Percentiles rank a stretch among this genome's conserved stretches.
These are phyloP conservation scores for Ganaspis sp. DNA, from an alignment of 1,140 invertebrate species.

Conservation along the genomic window DNA sequence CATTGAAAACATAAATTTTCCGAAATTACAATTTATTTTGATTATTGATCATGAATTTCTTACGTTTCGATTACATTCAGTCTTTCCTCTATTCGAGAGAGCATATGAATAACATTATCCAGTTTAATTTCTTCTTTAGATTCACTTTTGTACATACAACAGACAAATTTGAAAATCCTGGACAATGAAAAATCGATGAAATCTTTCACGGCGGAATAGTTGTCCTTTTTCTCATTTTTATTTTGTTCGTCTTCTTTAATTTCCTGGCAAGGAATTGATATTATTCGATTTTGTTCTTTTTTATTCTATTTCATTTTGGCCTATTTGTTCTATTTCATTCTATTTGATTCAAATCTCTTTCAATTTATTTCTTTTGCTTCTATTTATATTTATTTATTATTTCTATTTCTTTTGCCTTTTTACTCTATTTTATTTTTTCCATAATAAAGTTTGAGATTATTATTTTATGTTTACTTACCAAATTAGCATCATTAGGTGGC, in stretches of 20 bases:
- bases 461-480: slow-evolving; percentile 39
- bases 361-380: too few species aligned
- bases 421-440: too few species aligned
- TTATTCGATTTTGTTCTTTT: too few species aligned
- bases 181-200: slow-evolving; percentile 80
- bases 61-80: slow-evolving; percentile 76
- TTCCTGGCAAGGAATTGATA: slow-evolving; percentile 22
- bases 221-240: slow-evolving; percentile 46
- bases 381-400: too few species aligned
- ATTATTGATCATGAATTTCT: neutral
- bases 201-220: slow-evolving; percentile 68
- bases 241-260: slow-evolving; percentile 42
- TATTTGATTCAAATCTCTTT: too few species aligned
- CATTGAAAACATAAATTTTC: neutral
- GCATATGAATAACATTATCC: slow-evolving; percentile 76
- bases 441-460: too few species aligned
- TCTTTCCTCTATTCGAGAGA: slow-evolving; percentile 75
- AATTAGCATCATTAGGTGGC: slow-evolving; percentile 37
- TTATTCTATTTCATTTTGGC: too few species aligned
- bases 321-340: too few species aligned
- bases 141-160: slow-evolving; percentile 78
- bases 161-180: slow-evolving; percentile 80
- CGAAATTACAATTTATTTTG: neutral
- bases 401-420: too few species aligned
- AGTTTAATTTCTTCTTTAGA: slow-evolving; percentile 78